Percentiles rank a stretch among this genome's conserved stretches.
These are phyloP conservation scores for Cydia splendana DNA, from an alignment of 1,140 invertebrate species.

Conservation along the genomic window DNA sequence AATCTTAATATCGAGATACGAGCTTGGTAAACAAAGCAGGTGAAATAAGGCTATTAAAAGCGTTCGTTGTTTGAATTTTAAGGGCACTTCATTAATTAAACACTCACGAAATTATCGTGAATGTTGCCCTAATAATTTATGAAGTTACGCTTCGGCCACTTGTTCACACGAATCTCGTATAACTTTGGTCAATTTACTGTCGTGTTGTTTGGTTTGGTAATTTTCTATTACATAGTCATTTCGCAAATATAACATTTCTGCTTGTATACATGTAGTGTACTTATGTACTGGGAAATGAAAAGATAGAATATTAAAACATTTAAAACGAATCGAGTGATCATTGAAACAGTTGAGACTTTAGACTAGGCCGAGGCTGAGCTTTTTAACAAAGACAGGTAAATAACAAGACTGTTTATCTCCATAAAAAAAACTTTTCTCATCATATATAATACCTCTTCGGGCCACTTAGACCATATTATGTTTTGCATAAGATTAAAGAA, in stretches of 20 bases:
- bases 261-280: too few species aligned
- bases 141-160: background rate
- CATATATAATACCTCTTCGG: too few species aligned
- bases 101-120: slow-evolving; percentile 27
- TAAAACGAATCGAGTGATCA: background rate
- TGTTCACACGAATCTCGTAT: background rate
- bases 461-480: too few species aligned
- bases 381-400: background rate
- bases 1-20: background rate
- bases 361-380: too few species aligned
- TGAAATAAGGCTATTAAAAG: slow-evolving; percentile 6
- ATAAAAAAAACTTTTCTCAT: too few species aligned
- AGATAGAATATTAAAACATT: background rate
- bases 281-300: too few species aligned
- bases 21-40: background rate
- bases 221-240: too few species aligned
- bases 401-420: too few species aligned
- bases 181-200: slow-evolving; percentile 3
- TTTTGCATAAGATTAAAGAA: too few species aligned
- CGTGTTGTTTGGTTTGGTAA: background rate
- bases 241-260: too few species aligned
- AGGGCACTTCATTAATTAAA: slow-evolving; percentile 25
- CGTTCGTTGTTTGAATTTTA: slow-evolving; percentile 27
- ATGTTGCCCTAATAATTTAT: background rate
- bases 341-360: background rate